These are phyloP conservation scores for Cylloceria caligata DNA, from an alignment of 2,888 invertebrate genomes.

Conservation along the genomic window DNA sequence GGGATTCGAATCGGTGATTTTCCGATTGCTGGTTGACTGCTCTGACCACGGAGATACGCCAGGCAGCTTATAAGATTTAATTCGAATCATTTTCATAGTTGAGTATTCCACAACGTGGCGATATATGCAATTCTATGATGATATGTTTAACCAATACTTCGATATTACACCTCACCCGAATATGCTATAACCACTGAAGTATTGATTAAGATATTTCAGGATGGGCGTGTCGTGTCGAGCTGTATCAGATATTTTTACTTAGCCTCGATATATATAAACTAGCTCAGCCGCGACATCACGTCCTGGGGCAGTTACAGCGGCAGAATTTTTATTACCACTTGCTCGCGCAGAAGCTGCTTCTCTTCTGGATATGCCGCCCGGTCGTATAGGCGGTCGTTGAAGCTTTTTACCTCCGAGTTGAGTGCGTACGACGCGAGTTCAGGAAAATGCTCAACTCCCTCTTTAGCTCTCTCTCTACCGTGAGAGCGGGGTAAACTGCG, in stretches of 20 bases:
- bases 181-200: neutral
- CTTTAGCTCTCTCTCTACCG: constrained; percentile 2
- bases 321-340: constrained; percentile 52
- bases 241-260: constrained; percentile 3
- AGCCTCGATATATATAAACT: neutral
- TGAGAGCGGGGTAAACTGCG: constrained; percentile 9
- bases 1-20: no score
- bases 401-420: constrained; percentile 10
- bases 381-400: constrained; percentile 26
- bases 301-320: constrained; percentile 24
- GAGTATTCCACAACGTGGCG: no score
- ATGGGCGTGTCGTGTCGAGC: neutral
- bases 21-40: no score
- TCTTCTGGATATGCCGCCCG: neutral
- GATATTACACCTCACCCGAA: neutral
- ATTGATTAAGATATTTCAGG: constrained; percentile 11
- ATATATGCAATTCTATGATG: neutral
- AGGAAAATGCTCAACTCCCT: constrained; percentile 19
- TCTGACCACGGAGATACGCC: no score
- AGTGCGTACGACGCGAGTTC: constrained; percentile 5
- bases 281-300: constrained; percentile 33
- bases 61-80: no score
- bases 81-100: no score
- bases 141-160: neutral
- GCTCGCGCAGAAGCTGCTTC: constrained; percentile 25